phyloP scores from a whole-genome alignment of 2,113 vertebrate genomes.

The Colinus virginianus region DNA sequence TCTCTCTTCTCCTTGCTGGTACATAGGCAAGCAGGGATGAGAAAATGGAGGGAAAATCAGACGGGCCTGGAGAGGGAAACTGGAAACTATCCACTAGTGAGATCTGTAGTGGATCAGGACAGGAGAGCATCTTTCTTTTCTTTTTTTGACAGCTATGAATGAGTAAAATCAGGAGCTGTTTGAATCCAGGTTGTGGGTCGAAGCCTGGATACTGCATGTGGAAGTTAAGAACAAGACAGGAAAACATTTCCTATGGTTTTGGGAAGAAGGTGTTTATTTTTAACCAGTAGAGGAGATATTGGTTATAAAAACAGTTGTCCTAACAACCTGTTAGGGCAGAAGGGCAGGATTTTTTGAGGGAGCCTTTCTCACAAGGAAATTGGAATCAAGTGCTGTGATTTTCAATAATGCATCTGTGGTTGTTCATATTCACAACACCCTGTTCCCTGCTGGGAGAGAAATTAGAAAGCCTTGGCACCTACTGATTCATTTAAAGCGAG shows the following conservation, averaged over 20 bases:
- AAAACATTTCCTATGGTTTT: neutral
- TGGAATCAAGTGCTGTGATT: neutral
- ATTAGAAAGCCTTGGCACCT: conserved; percentile 47
- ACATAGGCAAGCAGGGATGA: neutral
- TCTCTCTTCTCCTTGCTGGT: neutral
- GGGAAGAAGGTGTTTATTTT: conserved; percentile 20
- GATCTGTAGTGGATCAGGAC: neutral
- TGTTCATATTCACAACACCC: neutral
- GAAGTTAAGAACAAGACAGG: neutral
- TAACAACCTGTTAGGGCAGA: neutral
- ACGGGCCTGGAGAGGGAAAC: neutral
- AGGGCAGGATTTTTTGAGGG: neutral
- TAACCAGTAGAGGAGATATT: neutral
- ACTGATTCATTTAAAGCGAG: conserved; percentile 31
- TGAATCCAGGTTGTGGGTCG: neutral
- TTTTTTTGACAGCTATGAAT: neutral
- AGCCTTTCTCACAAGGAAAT: conserved; percentile 10
- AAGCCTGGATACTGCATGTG: neutral
- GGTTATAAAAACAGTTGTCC: conserved; percentile 20
- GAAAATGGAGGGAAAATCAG: neutral
- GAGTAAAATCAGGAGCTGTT: neutral
- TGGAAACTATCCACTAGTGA: neutral
- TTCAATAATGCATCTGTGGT: conserved; percentile 4
- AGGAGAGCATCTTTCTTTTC: neutral
- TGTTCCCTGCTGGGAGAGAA: conserved; percentile 9